Percentiles rank a stretch among this genome's conserved stretches.
Evolutionary conservation across 2,113 vertebrate species (phyloP).

Genomic region (Lamprotornis superbus): DNA sequence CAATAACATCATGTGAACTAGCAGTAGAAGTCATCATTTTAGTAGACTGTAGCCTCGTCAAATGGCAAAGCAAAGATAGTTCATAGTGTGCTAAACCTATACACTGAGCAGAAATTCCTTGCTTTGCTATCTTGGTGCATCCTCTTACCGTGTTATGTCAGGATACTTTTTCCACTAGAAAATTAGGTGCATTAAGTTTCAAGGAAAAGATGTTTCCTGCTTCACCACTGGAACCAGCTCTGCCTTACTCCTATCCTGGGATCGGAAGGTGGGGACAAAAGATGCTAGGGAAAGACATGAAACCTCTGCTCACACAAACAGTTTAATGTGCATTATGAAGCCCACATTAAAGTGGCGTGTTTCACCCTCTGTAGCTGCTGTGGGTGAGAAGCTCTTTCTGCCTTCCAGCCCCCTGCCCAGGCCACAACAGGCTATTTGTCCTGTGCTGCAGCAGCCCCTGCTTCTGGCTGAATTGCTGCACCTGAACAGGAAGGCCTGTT

Average conservation of each 20-base stretch:
- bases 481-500: neutral
- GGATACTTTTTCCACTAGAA: neutral
- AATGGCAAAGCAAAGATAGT: neutral
- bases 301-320: neutral
- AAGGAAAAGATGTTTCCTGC: neutral
- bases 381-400: accelerated
- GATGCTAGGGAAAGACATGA: neutral
- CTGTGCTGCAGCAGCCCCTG: neutral
- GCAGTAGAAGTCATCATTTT: neutral
- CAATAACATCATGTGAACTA: neutral
- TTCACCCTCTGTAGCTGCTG: neutral
- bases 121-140: neutral
- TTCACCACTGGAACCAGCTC: neutral
- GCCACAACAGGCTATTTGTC: accelerated
- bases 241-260: neutral
- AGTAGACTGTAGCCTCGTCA: neutral
- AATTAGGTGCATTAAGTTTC: neutral
- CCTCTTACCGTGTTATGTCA: neutral
- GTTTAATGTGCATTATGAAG: too few relatives aligned
- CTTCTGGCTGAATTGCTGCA: neutral
- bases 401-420: neutral
- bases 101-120: neutral
- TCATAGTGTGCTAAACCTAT: neutral
- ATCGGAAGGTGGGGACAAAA: neutral
- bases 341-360: neutral